phyloP scores from a whole-genome alignment of 2,113 vertebrate genomes.

The Irena cyanogastra region DNA sequence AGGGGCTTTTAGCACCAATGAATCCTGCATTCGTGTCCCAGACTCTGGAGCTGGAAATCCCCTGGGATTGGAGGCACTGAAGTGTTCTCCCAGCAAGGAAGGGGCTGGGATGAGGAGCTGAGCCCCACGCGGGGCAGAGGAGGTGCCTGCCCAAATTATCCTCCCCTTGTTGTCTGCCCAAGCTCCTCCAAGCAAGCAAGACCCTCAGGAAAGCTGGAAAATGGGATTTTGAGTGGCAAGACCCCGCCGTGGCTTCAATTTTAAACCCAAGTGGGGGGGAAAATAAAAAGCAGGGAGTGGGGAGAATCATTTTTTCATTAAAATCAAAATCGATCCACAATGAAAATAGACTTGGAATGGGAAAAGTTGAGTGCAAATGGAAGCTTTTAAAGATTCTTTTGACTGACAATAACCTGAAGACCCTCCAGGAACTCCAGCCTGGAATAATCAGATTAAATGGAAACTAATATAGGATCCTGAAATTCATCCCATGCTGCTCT shows the following conservation, averaged over 20 bases:
- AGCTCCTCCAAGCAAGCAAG: background rate
- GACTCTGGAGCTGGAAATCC: background rate
- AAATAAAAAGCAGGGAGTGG: background rate
- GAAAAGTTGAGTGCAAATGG: conserved; percentile 44
- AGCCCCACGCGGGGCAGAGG: background rate
- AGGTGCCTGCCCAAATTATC: background rate
- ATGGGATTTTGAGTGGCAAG: conserved; percentile 18
- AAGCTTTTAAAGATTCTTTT: conserved; percentile 59
- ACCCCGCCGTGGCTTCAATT: background rate
- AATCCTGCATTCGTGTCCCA: background rate
- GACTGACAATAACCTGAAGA: conserved; percentile 66
- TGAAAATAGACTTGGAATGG: conserved; percentile 41
- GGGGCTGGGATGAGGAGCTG: background rate
- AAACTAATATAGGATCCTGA: conserved; percentile 53
- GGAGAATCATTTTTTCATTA: conserved; percentile 28
- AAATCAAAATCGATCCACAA: conserved; percentile 1
- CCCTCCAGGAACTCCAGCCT: conserved; percentile 59
- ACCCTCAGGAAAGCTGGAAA: background rate
- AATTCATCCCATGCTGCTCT: conserved; percentile 60
- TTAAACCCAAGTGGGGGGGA: background rate
- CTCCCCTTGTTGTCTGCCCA: rapidly evolving
- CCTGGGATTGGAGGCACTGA: background rate
- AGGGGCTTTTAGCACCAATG: background rate
- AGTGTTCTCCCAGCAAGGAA: background rate
- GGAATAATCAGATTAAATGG: conserved; percentile 68